A percentile compares a stretch with the other conserved stretches of the same genome.
phyloP scores from a whole-genome alignment of 2,888 invertebrate genomes.

The Aproaerema taeniolella region DNA sequence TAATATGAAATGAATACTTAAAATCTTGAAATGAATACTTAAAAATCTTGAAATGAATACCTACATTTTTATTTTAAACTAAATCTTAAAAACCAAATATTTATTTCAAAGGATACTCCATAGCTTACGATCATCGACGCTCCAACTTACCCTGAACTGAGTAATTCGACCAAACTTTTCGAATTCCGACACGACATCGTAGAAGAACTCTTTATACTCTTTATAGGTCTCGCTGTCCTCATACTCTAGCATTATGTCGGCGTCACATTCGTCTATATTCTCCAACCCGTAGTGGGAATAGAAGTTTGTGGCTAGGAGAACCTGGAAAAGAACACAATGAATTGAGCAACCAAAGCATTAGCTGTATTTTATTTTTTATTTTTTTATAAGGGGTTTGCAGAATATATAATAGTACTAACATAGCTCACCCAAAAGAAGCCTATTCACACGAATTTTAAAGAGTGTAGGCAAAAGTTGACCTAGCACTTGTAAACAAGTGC shows the following conservation, averaged over 20 bases:
- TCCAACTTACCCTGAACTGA: slow-evolving; percentile 80
- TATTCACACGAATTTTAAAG: too few species aligned
- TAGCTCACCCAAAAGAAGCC: too few species aligned
- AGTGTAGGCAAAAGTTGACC: too few species aligned
- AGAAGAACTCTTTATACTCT: slow-evolving; percentile 90
- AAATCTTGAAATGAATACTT: too few species aligned
- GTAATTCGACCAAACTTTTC: slow-evolving; percentile 82
- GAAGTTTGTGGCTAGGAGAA: slow-evolving; percentile 86
- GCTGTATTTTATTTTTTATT: too few species aligned
- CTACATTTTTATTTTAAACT: too few species aligned
- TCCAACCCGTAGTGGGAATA: slow-evolving; percentile 90
- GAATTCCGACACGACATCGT: slow-evolving; percentile 90
- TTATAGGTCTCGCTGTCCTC: slow-evolving; percentile 88
- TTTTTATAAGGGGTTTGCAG: too few species aligned
- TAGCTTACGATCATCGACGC: slow-evolving; percentile 1
- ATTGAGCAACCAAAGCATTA: too few species aligned
- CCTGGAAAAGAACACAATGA: slow-evolving; percentile 38
- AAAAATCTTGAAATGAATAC: too few species aligned
- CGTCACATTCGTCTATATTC: slow-evolving; percentile 86
- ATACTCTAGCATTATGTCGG: slow-evolving; percentile 89
- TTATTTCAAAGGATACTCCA: slow-evolving; percentile 36
- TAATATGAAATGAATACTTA: too few species aligned
- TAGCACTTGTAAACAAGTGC: too few species aligned
- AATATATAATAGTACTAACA: neutral
- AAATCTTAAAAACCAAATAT: too few species aligned